Evolutionary conservation across 2,113 vertebrate species (phyloP).

Genomic region (Aphyosemion australe): DNA sequence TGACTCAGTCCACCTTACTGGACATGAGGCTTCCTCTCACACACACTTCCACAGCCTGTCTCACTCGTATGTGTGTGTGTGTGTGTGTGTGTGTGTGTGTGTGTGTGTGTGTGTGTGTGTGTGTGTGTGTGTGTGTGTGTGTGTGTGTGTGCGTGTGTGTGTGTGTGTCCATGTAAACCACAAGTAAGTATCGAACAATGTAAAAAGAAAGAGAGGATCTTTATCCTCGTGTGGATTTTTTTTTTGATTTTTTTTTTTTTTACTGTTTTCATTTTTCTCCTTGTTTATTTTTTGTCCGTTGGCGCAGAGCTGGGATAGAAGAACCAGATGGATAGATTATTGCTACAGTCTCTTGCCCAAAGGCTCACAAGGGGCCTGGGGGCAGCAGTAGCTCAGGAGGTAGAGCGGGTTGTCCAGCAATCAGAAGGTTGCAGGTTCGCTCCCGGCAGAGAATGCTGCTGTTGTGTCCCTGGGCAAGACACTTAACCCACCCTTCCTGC

Average conservation of each 20-base stretch:
- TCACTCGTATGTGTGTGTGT: slow-evolving; percentile 20
- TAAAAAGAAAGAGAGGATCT: not conserved
- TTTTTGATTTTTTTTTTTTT: slow-evolving; percentile 2
- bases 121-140: too few species aligned
- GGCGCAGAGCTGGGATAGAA: slow-evolving; percentile 18
- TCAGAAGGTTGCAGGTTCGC: too few species aligned
- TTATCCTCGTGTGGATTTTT: slow-evolving; percentile 33
- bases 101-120: slow-evolving; percentile 8
- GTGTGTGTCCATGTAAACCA: not conserved
- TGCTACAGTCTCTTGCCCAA: slow-evolving; percentile 11
- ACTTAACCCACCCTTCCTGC: too few species aligned
- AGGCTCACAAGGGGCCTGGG: slow-evolving; percentile 46
- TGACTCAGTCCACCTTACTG: slow-evolving; percentile 54
- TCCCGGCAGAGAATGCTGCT: too few species aligned
- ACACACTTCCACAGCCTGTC: slow-evolving; percentile 20
- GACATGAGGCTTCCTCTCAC: slow-evolving; percentile 34
- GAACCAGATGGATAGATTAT: slow-evolving; percentile 25
- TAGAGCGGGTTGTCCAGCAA: slow-evolving; percentile 39
- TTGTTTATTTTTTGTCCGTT: slow-evolving; percentile 18
- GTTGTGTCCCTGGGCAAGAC: too few species aligned
- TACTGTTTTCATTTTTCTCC: not conserved
- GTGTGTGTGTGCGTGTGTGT: too few species aligned
- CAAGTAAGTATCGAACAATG: slow-evolving; percentile 12
- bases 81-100: slow-evolving; percentile 17
- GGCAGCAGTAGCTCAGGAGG: too few species aligned